Evolutionary conservation across 2,797 vertebrate genomes (phyloP), one percentile per base, ranked within the genome.

Genomic region (Pipistrellus nathusii): DNA sequence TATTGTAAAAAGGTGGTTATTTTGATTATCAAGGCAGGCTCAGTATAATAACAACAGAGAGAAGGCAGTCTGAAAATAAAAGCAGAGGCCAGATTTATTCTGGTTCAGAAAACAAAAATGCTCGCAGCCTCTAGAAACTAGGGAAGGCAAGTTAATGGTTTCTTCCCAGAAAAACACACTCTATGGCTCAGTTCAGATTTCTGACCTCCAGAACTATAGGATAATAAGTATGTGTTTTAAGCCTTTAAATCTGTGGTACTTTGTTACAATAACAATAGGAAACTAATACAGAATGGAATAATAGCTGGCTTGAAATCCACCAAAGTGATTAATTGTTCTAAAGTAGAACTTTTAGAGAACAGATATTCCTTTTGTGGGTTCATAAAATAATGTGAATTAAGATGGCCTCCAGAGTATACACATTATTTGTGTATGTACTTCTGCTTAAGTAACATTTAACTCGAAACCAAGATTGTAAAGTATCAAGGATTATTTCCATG

Each of bases 401-500:
- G n/a, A 69, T 27, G 8, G 66, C 20, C 12, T 73, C 32, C 48
- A 48, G 14, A 76, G 15, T 32, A 59, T 6, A 48, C 7, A 68
- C 21, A 25, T 15, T 71, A 71, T 57, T 69, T 64, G 18, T 62
- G 71, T 85, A n/a, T 55, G 1, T 86, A 46, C 32, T 83, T 85
- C 44, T 83, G 18, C 5, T 95, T 93, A 62, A 32, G 18, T 53
- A 66, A 21, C 30, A 86, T n/a, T 90, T 78, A 73, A 91, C 10
- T 71, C 2, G 3, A 92, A 84, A 82, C 25, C 25, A 96, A 90
- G 15, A 62, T 51, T 85, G 85, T 11, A 73, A 92, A 95, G 82
- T 77, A 66, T 53, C 9, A 89, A 76, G 92, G 66, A 77, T 86
- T 93, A 86, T 94, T 96, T 94, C 83, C 96, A 76, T 88, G 73